These are phyloP conservation scores for Bombus confusus DNA, from an alignment of 1,140 invertebrate species.

Conservation along the genomic window DNA sequence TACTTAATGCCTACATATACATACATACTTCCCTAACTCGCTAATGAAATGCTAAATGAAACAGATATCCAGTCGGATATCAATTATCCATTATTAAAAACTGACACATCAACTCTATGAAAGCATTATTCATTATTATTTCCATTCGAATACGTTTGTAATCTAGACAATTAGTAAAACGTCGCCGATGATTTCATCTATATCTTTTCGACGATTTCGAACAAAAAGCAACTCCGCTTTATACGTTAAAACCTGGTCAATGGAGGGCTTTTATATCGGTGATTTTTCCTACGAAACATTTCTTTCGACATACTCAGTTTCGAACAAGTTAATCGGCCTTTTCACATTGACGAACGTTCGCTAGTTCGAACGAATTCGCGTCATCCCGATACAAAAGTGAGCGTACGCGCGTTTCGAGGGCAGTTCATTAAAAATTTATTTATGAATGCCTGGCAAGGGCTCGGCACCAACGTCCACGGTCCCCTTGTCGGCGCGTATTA, in stretches of 20 bases:
- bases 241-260: no score
- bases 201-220: not conserved
- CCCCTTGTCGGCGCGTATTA: conserved; percentile 55
- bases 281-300: no score
- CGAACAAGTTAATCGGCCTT: no score
- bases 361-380: not conserved
- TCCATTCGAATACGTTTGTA: not conserved
- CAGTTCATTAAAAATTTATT: conserved; percentile 76
- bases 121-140: not conserved
- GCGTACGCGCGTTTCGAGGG: conserved; percentile 43
- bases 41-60: not conserved
- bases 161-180: not conserved
- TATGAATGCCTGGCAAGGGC: conserved; percentile 75
- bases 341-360: not conserved
- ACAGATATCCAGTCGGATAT: not conserved
- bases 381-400: conserved; percentile 4
- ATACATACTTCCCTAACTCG: not conserved
- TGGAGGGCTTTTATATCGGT: no score
- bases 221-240: no score
- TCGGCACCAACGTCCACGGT: conserved; percentile 65
- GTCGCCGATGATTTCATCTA: no score
- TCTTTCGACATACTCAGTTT: no score
- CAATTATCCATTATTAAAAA: not conserved
- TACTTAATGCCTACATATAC: not conserved
- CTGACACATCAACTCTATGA: not conserved